Conservation (phyloP, 2,113 vertebrate genomes). For the Ranitomeya imitator region DNA sequence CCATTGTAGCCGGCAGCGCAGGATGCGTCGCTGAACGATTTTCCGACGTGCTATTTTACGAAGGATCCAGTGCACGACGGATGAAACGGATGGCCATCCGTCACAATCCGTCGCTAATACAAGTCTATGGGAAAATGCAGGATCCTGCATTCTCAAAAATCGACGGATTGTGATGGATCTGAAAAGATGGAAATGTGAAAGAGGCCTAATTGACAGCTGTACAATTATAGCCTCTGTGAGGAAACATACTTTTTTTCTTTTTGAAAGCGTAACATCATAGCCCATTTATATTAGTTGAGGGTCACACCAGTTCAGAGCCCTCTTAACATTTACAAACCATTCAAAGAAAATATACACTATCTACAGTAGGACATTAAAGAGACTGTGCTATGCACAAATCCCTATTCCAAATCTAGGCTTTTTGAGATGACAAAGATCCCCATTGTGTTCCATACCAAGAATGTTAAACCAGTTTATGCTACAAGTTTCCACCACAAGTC, state of each 20-base stretch:
- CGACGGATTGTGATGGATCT: too few species aligned
- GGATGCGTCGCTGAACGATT: too few species aligned
- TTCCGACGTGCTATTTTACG: too few species aligned
- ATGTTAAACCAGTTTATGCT: background rate
- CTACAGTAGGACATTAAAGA: background rate
- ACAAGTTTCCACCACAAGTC: background rate
- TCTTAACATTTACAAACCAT: background rate
- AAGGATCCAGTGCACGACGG: too few species aligned
- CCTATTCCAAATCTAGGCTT: background rate
- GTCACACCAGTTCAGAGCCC: background rate
- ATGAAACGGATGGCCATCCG: too few species aligned
- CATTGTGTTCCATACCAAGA: background rate
- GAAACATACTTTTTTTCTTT: background rate
- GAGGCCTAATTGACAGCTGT: background rate
- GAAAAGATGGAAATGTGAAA: too few species aligned
- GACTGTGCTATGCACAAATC: background rate
- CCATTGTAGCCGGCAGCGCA: too few species aligned
- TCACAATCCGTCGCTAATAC: too few species aligned
- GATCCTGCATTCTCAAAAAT: too few species aligned
- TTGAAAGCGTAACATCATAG: background rate
- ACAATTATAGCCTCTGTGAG: background rate
- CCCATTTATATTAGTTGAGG: background rate
- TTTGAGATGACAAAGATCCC: background rate
- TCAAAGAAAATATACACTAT: slow-evolving; percentile 4
- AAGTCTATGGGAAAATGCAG: too few species aligned